phyloP scores from a whole-genome alignment of 2,113 vertebrate genomes.

The Ceyx margarethae region DNA sequence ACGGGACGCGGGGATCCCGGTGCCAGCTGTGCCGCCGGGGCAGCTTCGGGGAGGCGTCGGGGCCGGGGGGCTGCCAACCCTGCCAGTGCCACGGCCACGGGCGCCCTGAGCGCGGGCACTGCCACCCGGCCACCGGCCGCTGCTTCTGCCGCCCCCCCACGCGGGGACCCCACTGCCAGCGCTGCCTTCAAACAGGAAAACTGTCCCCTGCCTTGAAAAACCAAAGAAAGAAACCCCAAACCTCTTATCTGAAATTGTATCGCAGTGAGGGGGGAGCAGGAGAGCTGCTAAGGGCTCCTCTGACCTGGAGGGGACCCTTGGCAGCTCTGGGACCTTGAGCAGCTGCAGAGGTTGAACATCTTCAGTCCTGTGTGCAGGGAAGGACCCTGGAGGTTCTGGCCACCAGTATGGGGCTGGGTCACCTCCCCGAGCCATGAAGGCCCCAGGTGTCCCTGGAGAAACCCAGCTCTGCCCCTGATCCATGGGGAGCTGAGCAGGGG shows the following conservation, averaged over 20 bases:
- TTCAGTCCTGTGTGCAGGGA: background rate
- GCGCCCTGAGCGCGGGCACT: no score
- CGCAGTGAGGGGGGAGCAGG: rapidly evolving
- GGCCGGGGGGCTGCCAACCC: no score
- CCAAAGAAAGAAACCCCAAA: background rate
- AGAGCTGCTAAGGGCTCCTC: background rate
- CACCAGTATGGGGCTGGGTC: rapidly evolving
- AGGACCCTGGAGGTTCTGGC: rapidly evolving
- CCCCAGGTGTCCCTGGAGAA: background rate
- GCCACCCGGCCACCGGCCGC: no score
- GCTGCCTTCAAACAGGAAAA: background rate
- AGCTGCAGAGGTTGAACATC: background rate
- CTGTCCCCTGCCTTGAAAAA: background rate
- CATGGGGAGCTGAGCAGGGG: rapidly evolving
- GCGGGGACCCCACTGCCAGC: no score
- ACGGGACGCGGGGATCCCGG: no score
- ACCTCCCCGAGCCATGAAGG: background rate
- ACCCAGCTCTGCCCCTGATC: background rate
- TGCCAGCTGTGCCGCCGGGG: no score
- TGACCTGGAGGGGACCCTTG: background rate
- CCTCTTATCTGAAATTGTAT: background rate
- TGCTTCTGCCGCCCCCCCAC: no score
- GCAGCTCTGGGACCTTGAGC: background rate
- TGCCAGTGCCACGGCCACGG: no score
- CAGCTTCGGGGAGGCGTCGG: no score